phyloP scores from a whole-genome alignment of 2,113 vertebrate genomes.

The Neotoma lepida region DNA sequence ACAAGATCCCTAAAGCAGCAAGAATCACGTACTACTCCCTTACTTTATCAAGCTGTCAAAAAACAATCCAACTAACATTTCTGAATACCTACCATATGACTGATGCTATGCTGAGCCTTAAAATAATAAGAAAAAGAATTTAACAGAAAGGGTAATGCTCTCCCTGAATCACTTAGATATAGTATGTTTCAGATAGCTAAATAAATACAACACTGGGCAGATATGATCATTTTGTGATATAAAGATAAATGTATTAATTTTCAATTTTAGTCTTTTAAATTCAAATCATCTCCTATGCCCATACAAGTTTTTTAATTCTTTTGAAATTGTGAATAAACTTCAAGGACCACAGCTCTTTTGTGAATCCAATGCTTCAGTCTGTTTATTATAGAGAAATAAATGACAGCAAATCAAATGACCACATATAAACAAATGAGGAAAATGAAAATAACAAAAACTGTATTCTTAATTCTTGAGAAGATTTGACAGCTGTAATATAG shows the following conservation, averaged over 20 bases:
- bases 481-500: conserved; percentile 53
- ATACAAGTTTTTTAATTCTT: conserved; percentile 34
- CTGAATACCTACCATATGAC: conserved; percentile 30
- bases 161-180: conserved; percentile 46
- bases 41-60: conserved; percentile 43
- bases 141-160: conserved; percentile 30
- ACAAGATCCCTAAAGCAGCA: conserved; percentile 36
- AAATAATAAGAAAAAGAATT: conserved; percentile 46
- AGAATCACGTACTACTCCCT: conserved; percentile 37
- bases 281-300: background rate
- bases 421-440: conserved; percentile 58
- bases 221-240: background rate
- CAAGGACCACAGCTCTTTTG: conserved; percentile 37
- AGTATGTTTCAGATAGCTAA: conserved; percentile 29
- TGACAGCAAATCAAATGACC: conserved; percentile 58
- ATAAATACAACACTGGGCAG: conserved; percentile 12
- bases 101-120: background rate
- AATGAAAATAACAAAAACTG: conserved; percentile 47
- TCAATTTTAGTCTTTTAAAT: conserved; percentile 52
- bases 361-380: conserved; percentile 31
- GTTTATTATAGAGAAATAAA: conserved; percentile 46
- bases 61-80: conserved; percentile 10
- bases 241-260: conserved; percentile 55
- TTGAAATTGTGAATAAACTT: conserved; percentile 44
- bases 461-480: conserved; percentile 63